Base-by-base conservation (phyloP, 2,888 invertebrate genomes). In the Myopa tessellatipennis region DNA sequence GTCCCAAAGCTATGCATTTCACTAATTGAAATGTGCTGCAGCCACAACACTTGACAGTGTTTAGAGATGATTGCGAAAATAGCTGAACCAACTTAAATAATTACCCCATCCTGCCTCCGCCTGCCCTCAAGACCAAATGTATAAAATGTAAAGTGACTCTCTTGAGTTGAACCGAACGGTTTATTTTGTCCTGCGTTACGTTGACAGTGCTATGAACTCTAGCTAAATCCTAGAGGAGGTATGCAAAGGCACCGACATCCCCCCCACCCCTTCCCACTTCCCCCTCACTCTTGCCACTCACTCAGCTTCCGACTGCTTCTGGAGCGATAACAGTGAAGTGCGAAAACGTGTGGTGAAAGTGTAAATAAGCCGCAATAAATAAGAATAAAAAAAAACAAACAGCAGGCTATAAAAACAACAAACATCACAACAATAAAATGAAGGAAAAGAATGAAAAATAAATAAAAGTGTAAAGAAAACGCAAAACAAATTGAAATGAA, bases 21-120 rank as follows among this genome's bases (percentile, higher is more conserved):
- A 85, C 83, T 87, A 88, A 88, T 88, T 88, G 88, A 87, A 88
- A 84, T 82, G 78, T 78, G 70, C 78, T 68, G 40, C 69, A 34
- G 70, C 55, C 4, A 55, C 70, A 75, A 14, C 73, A 73, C 73
- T 75, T 75, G 60, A 68, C 34, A 68, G 69, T 75, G 40, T 40
- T 68, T 34, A 7, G 52, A 8, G 69, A 75, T 74, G 50, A 65
- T 52, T 65, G 52, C 16, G 7, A 71, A 71, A 52, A 36, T 74
- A n/a, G 26, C 50, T 63, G 45, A 1, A 40, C 16, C 16, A 65
- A 8, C 40, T n/a, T 38, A 38, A n/a, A n/a, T 67, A 40, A 67
- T n/a, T 18, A 5, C 26, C 26, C 61, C 8, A 0, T 61, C 61
- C 61, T 34, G 10, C 26, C n/a, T 26, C 18, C 4, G n/a, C 61